phyloP scores from a whole-genome alignment of 2,888 invertebrate genomes.

The Cheiracanthium punctorium region DNA sequence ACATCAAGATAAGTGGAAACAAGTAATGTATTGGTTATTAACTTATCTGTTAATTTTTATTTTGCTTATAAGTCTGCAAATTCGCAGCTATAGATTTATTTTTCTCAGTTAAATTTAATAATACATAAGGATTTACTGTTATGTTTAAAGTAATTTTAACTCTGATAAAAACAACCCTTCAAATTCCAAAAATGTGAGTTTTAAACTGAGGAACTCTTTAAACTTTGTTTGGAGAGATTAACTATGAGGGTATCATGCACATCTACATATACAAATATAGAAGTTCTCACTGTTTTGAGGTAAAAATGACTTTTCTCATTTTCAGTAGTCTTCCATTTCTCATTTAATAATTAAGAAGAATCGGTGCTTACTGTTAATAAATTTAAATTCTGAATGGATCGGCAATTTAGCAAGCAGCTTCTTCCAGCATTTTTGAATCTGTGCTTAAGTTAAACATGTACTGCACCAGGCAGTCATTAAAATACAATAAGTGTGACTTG shows the following conservation, averaged over 20 bases:
- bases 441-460: conserved; percentile 10
- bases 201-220: conserved; percentile 2
- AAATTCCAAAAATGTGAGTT: neutral
- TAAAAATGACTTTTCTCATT: neutral
- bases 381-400: neutral
- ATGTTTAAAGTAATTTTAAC: neutral
- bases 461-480: conserved; percentile 60
- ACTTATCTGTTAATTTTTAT: too few relatives aligned
- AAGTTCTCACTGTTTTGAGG: neutral
- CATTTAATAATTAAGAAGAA: neutral
- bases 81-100: too few relatives aligned
- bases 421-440: conserved; percentile 6
- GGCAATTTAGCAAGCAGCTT: neutral
- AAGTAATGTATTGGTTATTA: too few relatives aligned
- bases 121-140: conserved; percentile 1
- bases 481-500: conserved; percentile 22
- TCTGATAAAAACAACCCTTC: neutral
- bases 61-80: too few relatives aligned
- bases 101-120: too few relatives aligned
- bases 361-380: neutral
- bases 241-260: neutral
- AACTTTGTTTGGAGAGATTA: neutral
- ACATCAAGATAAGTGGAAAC: too few relatives aligned
- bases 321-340: neutral
- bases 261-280: neutral